A percentile compares a stretch with the other conserved stretches of the same genome.
Conservation (phyloP, 2,797 vertebrate genomes). For the Gymnothorax javanicus region DNA sequence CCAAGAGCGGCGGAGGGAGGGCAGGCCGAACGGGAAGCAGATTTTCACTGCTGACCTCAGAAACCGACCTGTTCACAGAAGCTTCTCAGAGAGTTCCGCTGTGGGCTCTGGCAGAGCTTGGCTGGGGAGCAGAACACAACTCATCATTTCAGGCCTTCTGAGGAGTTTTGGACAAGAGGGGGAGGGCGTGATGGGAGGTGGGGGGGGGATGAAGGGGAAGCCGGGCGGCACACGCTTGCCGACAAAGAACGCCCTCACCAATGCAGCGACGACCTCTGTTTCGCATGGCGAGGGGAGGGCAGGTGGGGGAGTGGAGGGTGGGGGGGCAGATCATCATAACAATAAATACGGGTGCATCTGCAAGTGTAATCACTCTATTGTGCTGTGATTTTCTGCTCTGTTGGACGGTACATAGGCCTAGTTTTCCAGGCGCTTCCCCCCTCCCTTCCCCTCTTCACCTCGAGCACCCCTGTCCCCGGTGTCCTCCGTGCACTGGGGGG, state of each 20-base stretch:
- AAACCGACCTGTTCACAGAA: neutral
- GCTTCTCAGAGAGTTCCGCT: neutral
- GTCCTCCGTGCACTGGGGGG: conserved; percentile 42
- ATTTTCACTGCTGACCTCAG: neutral
- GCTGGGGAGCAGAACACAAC: neutral
- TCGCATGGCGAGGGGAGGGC: neutral
- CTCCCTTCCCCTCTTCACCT: conserved; percentile 76
- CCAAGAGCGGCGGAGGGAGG: neutral
- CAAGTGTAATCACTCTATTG: conserved; percentile 97
- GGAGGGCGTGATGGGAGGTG: conserved; percentile 35
- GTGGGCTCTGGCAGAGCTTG: neutral
- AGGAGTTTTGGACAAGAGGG: conserved; percentile 33
- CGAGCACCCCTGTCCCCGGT: conserved; percentile 51
- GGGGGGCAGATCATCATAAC: conserved; percentile 31
- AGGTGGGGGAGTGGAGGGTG: neutral
- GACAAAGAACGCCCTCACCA: conserved; percentile 64
- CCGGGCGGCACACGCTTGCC: conserved; percentile 56
- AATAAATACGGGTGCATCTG: conserved; percentile 92
- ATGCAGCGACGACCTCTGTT: conserved; percentile 70
- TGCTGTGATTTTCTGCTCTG: conserved; percentile 97
- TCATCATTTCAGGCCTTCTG: conserved; percentile 34
- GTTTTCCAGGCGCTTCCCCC: conserved; percentile 50
- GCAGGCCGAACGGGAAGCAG: neutral
- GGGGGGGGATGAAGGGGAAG: conserved; percentile 44
- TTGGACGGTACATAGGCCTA: conserved; percentile 78